A percentile compares a stretch with the other conserved stretches of the same genome.
Evolutionary conservation across 2,797 vertebrate species (phyloP).

Genomic region (Cossypha dichroa): DNA sequence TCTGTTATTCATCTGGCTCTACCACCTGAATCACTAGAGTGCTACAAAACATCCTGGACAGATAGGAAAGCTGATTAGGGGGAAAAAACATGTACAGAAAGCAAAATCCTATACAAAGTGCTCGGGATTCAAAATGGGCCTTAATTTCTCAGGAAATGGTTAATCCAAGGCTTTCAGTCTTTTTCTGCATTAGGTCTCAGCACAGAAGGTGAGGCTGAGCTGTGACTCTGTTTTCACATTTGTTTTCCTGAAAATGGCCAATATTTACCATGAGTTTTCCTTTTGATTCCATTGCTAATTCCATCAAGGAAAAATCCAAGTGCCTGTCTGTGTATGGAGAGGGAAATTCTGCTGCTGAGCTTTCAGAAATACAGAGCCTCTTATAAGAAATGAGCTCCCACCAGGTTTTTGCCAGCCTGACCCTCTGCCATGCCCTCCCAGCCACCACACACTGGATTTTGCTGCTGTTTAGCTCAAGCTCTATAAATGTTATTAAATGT

Average conservation of each 20-base stretch:
- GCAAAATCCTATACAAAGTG: background rate
- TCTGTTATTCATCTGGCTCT: constrained; percentile 12
- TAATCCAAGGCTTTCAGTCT: background rate
- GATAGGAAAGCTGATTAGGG: background rate
- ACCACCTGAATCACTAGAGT: background rate
- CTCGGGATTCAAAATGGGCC: background rate
- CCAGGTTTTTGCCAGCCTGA: background rate
- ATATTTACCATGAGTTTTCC: background rate
- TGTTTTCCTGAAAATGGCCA: background rate
- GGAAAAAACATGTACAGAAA: background rate
- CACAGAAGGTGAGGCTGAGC: background rate
- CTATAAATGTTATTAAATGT: background rate
- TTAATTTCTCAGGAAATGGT: background rate
- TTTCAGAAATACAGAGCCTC: background rate
- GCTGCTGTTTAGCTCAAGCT: background rate
- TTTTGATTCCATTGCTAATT: background rate
- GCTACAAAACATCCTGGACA: background rate
- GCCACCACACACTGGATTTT: background rate
- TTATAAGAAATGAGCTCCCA: background rate
- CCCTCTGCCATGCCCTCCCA: background rate
- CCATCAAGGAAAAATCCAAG: background rate
- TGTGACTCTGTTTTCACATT: background rate
- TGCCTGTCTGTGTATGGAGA: background rate
- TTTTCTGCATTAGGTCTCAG: background rate
- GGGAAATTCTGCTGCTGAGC: background rate